Conservation (phyloP, 2,888 invertebrate genomes). For the Troides oblongomaculatus region DNA sequence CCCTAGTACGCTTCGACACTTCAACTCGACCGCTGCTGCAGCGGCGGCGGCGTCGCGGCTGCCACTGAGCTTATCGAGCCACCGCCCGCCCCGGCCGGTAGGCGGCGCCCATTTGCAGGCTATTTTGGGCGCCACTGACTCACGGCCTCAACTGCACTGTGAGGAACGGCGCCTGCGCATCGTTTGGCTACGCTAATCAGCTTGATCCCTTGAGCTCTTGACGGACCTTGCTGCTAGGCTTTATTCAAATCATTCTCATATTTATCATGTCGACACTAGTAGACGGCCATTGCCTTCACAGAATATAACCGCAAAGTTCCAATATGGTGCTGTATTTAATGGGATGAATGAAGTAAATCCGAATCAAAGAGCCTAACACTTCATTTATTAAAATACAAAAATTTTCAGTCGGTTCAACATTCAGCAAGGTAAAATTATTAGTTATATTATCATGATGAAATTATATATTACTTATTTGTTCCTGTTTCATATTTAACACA, state of each 20-base stretch:
- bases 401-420: no score
- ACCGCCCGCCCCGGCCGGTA: conserved; percentile 78
- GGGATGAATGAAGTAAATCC: no score
- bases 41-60: conserved; percentile 74
- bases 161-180: conserved; percentile 71
- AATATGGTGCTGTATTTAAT: no score
- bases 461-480: no score
- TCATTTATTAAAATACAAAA: no score
- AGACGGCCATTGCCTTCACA: not conserved
- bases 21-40: conserved; percentile 68
- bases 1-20: conserved; percentile 60
- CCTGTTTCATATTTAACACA: no score
- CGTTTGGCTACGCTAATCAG: conserved; percentile 55
- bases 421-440: no score
- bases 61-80: conserved; percentile 44
- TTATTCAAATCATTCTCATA: not conserved
- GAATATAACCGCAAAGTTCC: not conserved
- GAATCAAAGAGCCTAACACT: no score
- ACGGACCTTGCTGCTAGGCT: conserved; percentile 18
- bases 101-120: conserved; percentile 75
- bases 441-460: no score
- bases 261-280: not conserved
- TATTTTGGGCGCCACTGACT: conserved; percentile 76
- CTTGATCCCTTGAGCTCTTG: conserved; percentile 24
- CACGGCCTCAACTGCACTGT: conserved; percentile 63